Base-by-base conservation (phyloP, 2,888 invertebrate genomes). In the Drosophila mulleri region DNA sequence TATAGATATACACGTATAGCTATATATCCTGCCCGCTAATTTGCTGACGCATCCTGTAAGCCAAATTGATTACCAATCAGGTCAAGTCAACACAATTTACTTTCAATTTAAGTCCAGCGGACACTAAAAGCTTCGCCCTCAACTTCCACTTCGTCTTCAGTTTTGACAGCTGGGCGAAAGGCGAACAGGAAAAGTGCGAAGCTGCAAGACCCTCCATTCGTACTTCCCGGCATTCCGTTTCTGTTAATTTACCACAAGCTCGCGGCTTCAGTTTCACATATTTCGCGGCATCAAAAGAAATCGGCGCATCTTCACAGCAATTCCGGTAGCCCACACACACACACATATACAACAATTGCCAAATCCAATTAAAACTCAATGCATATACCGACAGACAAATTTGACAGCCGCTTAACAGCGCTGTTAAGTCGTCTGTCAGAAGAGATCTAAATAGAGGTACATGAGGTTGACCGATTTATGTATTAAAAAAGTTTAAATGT, bases 31-130 rank as follows among this genome's bases (percentile, higher is more conserved):
- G 42, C 5, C 53, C 32, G 53, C 74, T 78, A 82, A 81, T 66
- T 35, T 50, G 79, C 78, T 77, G 77, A 65, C 64, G 69, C 81
- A 78, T 65, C 63, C 76, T 59, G 48, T 29, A 54, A 37, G 41
- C 54, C 54, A 54, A 57, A 83, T 59, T 83, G 82, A 85, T 89
- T 89, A 87, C 84, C 84, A 84, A 87, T 87, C 82, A 82, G 87
- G 75, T 72, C 76, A 78, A 78, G 68, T 71, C 75, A 60, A 67
- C 83, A 72, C 67, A 78, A 87, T 84, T 84, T 84, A 84, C 84
- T 84, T 84, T 87, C 84, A 82, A 80, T 78, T 80, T 76, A 80
- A 72, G 41, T 37, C 72, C 74, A n/a, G 0, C 65, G 67, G 39
- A 59, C 75, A 72, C 84, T 81, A 80, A 72, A 80, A 78, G 82